A percentile compares a stretch with the other conserved stretches of the same genome.
Conservation (phyloP, 2,888 invertebrate species). For the Phymatocera aterrima region DNA sequence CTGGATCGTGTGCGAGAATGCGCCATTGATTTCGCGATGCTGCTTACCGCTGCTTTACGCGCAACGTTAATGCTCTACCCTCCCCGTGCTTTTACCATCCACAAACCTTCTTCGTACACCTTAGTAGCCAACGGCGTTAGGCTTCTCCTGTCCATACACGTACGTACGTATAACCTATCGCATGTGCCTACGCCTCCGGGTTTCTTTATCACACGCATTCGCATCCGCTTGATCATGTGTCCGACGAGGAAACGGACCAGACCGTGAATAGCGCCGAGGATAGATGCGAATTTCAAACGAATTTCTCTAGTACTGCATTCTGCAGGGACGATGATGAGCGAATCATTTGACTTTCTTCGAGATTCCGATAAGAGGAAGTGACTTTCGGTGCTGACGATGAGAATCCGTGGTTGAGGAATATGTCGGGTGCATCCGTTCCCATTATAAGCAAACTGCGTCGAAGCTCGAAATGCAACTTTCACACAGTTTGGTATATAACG, state of each 20-base stretch:
- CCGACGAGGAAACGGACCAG: no score
- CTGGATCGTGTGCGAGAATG: slow-evolving; percentile 31
- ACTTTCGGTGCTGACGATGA: no score
- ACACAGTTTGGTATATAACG: not conserved
- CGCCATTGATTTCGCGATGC: slow-evolving; percentile 33
- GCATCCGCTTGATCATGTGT: not conserved
- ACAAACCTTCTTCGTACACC: not conserved
- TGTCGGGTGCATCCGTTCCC: not conserved
- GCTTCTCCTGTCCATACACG: not conserved
- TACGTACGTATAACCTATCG: not conserved
- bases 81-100: not conserved
- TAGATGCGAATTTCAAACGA: no score
- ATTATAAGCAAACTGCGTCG: not conserved
- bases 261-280: no score
- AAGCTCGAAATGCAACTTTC: not conserved
- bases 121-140: slow-evolving; percentile 3
- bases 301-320: no score
- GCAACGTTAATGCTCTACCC: slow-evolving; percentile 27
- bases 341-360: no score
- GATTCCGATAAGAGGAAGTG: no score
- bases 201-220: not conserved
- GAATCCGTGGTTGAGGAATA: no score
- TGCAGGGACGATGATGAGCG: no score
- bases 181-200: not conserved
- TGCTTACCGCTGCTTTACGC: slow-evolving; percentile 34